Evolutionary conservation across 2,888 invertebrate species (phyloP), one percentile per base, ranked within the genome.

Genomic region (Allygus modestus): DNA sequence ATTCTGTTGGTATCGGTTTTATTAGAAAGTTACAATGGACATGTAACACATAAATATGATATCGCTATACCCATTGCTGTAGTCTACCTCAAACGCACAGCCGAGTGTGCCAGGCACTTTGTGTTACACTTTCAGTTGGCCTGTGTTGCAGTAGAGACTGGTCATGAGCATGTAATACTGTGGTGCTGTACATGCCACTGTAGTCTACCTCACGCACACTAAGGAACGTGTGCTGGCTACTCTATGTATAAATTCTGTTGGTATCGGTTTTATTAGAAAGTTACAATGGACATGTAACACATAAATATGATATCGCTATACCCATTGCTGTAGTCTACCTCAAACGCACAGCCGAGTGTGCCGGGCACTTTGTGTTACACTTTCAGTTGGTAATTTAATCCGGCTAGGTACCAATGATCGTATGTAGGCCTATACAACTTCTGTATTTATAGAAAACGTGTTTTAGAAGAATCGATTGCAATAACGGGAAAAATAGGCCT

Each of bases 261-360:
- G 51, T 51, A n/a, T 0, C 7, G 9, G 58, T 58, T 58, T 20
- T 58, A 23, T 7, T 51, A 51, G 9, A 51, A 15, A 51, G 15
- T 51, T 51, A 15, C 51, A 51, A 23, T 28, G 54, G 54, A 5
- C 54, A 61, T 61, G 61, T 61, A 61, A 61, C 23, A 61, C 61
- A 61, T 61, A 61, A 28, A 61, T 61, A 61, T 61, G 61, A 15
- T n/a, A 61, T 9, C 23, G 58, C 58, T 23, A n/a, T 26, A 58
- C 58, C 58, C 23, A 58, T 23, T 23, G 58, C 58, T 58, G 58
- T 58, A 58, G 58, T 58, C 58, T 58, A 23, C 58, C 58, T 58
- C 58, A 23, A 20, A 23, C 58, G 17, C 51, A 51, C n/a, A 11
- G 51, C 51, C 9, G 51, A 51, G 51, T 15, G 58, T 58, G 58